Conservation (phyloP, 2,113 vertebrate genomes). For the Todiramphus chloris region DNA sequence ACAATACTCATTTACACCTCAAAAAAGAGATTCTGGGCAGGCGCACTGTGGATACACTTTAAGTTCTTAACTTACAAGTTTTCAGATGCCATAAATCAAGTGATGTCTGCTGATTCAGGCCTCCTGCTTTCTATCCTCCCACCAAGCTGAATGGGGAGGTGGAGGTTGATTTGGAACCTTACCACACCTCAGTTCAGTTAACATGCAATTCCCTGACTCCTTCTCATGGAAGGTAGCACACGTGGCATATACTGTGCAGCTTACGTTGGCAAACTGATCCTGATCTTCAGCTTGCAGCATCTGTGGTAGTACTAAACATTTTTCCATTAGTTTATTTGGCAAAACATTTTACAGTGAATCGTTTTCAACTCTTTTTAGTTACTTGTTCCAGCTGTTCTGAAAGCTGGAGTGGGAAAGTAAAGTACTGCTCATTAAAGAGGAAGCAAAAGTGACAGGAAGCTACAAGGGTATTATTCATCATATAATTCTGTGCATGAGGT, state of each 20-base stretch:
- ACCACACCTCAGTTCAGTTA: not conserved
- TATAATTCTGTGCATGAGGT: not conserved
- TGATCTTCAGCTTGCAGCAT: not conserved
- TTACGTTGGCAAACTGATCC: not conserved
- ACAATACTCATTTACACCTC: not conserved
- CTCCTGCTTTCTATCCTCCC: not conserved
- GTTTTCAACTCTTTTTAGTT: not conserved
- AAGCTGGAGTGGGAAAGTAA: not conserved
- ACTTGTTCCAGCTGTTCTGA: not conserved
- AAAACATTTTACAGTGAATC: not conserved
- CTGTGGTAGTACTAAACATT: not conserved
- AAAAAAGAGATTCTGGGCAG: not conserved
- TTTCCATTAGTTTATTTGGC: not conserved
- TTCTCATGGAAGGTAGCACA: not conserved
- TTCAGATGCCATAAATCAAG: not conserved
- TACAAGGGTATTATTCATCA: not conserved
- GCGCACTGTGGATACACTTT: not conserved
- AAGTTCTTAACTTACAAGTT: not conserved
- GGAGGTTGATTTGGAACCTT: not conserved
- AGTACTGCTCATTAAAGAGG: not conserved
- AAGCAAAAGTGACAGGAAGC: not conserved
- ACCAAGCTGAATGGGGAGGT: not conserved
- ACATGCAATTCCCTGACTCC: not conserved
- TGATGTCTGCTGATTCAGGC: not conserved
- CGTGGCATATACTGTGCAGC: not conserved